phyloP scores from a whole-genome alignment of 2,113 vertebrate species.

The Pseudopipra pipra region DNA sequence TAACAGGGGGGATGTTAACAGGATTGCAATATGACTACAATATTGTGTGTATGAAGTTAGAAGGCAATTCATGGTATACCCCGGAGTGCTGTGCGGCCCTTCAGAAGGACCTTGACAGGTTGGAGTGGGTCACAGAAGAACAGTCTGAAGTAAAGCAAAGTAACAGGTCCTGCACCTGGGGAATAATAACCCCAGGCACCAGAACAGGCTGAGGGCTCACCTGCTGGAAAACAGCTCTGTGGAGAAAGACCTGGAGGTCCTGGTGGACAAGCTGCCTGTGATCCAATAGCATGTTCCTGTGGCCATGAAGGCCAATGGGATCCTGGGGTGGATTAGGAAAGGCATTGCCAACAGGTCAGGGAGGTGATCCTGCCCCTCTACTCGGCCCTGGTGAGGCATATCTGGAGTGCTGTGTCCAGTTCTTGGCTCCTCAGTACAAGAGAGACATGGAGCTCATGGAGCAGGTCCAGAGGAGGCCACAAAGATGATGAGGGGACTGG shows the following conservation, averaged over 20 bases:
- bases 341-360: background rate
- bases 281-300: background rate
- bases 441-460: background rate
- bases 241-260: background rate
- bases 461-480: rapidly evolving
- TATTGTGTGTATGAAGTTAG: background rate
- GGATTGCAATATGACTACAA: background rate
- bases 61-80: background rate
- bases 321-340: background rate
- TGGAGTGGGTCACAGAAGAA: background rate
- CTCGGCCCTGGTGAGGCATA: no score
- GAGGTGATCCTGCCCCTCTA: background rate
- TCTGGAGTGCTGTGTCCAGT: background rate
- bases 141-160: background rate
- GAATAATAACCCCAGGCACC: background rate
- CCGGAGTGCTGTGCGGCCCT: background rate
- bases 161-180: background rate
- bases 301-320: background rate
- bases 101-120: background rate
- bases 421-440: background rate
- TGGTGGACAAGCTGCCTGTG: background rate
- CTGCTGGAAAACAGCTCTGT: background rate
- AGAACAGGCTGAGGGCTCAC: background rate
- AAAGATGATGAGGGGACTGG: background rate
- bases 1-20: background rate